A percentile compares a stretch with the other conserved stretches of the same genome.
Evolutionary conservation across 2,888 invertebrate genomes (phyloP).

Genomic region (Autographa gamma): DNA sequence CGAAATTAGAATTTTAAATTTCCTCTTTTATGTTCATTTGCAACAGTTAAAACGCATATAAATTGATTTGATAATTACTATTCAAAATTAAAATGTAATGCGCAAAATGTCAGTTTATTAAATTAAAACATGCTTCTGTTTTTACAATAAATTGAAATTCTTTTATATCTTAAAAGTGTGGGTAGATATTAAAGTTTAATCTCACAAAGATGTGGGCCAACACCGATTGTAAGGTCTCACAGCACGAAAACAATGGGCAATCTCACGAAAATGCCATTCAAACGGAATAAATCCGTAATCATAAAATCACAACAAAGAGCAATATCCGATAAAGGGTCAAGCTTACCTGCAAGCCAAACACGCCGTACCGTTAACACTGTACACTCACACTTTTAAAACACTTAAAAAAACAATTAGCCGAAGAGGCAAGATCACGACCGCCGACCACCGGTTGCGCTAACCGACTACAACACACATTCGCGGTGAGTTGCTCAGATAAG

Average conservation of each 20-base stretch:
- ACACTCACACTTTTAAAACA: constrained; percentile 65
- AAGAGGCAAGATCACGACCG: constrained; percentile 69
- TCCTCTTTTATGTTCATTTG: constrained; percentile 7
- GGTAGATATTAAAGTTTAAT: constrained; percentile 11
- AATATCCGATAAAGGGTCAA: constrained; percentile 54
- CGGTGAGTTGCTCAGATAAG: constrained; percentile 77
- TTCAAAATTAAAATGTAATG: constrained; percentile 5
- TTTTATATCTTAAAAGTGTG: neutral
- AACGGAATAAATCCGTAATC: constrained; percentile 35
- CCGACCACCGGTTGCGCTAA: constrained; percentile 71
- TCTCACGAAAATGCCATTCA: constrained; percentile 27
- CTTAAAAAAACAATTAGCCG: constrained; percentile 59
- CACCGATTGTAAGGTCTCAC: constrained; percentile 20
- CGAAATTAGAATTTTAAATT: constrained; percentile 31
- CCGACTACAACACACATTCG: constrained; percentile 73
- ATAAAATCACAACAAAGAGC: constrained; percentile 38
- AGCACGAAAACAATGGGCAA: constrained; percentile 44
- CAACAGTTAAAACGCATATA: constrained; percentile 21
- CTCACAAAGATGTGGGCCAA: constrained; percentile 20
- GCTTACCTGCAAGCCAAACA: constrained; percentile 56
- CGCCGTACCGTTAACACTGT: constrained; percentile 62
- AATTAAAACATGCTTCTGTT: constrained; percentile 5
- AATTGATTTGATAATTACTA: constrained; percentile 7
- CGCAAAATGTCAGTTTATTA: neutral
- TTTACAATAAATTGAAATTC: constrained; percentile 5